Evolutionary conservation across 2,888 invertebrate genomes (phyloP).

Genomic region (Hirtodrosophila trivittata): DNA sequence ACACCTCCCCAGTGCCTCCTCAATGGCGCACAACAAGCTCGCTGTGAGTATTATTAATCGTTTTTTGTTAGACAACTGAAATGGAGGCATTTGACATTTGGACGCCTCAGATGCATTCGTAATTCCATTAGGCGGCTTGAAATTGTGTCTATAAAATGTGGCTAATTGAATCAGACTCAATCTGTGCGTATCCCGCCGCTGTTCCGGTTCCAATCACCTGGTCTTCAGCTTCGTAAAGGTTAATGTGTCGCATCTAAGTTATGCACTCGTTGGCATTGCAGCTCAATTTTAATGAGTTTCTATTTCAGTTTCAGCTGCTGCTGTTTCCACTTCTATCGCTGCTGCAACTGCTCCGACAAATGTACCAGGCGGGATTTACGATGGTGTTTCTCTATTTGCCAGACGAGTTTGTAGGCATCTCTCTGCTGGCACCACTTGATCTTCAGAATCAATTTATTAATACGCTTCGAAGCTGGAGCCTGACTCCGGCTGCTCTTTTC

Average conservation of each 20-base stretch:
- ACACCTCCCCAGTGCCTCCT: slow-evolving; percentile 47
- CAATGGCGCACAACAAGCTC: background rate
- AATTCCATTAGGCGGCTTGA: slow-evolving; percentile 44
- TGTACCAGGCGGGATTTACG: background rate
- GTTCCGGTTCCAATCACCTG: slow-evolving; percentile 48
- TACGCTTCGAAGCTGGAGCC: slow-evolving; percentile 19
- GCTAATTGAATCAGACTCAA: slow-evolving; percentile 59
- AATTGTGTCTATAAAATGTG: slow-evolving; percentile 15
- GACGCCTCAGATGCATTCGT: slow-evolving; percentile 33
- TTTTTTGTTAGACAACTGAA: slow-evolving; percentile 23
- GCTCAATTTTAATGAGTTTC: slow-evolving; percentile 60
- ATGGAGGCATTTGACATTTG: slow-evolving; percentile 48
- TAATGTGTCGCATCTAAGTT: slow-evolving; percentile 71
- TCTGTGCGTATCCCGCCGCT: slow-evolving; percentile 51
- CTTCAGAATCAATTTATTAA: slow-evolving; percentile 47
- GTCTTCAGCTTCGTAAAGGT: slow-evolving; percentile 50
- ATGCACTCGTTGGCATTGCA: slow-evolving; percentile 69
- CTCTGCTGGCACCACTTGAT: slow-evolving; percentile 1
- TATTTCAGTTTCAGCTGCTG: slow-evolving; percentile 28
- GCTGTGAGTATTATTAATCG: slow-evolving; percentile 40
- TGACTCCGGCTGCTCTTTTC: slow-evolving; percentile 7
- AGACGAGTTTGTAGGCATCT: slow-evolving; percentile 33
- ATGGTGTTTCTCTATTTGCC: background rate
- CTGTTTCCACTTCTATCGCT: background rate
- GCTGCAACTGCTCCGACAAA: too few relatives aligned